Evolutionary conservation across 2,113 vertebrate species (phyloP).

Genomic region (Halichoerus grypus): DNA sequence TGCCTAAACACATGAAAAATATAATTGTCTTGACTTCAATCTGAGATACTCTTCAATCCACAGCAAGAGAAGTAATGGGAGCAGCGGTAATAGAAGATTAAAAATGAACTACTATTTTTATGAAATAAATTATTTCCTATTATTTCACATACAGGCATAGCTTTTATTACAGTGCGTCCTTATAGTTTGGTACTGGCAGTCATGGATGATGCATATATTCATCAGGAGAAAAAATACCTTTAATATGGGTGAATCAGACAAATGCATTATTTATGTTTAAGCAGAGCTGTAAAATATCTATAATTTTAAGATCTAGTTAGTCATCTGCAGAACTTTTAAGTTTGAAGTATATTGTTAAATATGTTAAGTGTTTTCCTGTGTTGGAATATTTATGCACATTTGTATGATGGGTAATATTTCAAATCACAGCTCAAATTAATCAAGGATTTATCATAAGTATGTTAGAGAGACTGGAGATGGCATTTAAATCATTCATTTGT

Average conservation of each 20-base stretch:
- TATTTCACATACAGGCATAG: not conserved
- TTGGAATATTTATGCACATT: not conserved
- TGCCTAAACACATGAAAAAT: not conserved
- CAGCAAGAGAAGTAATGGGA: not conserved
- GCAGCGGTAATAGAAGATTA: not conserved
- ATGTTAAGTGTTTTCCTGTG: slow-evolving; percentile 11
- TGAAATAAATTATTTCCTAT: not conserved
- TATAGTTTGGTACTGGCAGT: slow-evolving; percentile 49
- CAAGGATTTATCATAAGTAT: not conserved
- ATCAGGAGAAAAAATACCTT: slow-evolving; percentile 34
- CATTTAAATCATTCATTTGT: not conserved
- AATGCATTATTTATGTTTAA: slow-evolving; percentile 66
- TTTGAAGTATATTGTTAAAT: slow-evolving; percentile 60
- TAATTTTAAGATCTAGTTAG: slow-evolving; percentile 58
- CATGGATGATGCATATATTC: not conserved
- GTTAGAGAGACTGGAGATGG: not conserved
- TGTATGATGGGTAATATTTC: not conserved
- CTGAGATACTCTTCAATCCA: not conserved
- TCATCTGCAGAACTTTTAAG: slow-evolving; percentile 40
- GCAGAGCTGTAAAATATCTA: not conserved
- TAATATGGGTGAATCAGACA: not conserved
- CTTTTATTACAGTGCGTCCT: not conserved
- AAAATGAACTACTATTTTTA: not conserved
- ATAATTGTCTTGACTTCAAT: not conserved
- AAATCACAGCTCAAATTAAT: not conserved